Evolutionary conservation across 1,140 invertebrate genomes (phyloP).

Genomic region (Caenorhabditis latens): DNA sequence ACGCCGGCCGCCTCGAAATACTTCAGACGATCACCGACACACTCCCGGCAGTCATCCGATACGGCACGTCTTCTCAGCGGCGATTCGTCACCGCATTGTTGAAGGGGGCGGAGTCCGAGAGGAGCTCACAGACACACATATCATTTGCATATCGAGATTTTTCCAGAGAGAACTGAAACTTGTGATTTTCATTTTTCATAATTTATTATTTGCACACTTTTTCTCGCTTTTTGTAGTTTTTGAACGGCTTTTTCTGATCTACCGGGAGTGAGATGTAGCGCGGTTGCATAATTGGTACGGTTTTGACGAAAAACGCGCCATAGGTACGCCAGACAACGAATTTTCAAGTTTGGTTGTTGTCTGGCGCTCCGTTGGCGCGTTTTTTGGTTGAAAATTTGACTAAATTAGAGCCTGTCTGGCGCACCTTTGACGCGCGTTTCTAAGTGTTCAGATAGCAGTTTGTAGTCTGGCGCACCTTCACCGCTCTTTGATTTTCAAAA

Average conservation of each 20-base stretch:
- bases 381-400: too few species aligned
- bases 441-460: too few species aligned
- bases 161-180: neutral
- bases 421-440: too few species aligned
- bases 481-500: too few species aligned
- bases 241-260: neutral
- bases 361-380: too few species aligned
- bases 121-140: neutral
- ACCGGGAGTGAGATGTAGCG: too few species aligned
- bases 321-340: too few species aligned
- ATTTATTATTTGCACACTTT: constrained; percentile 4
- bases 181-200: constrained; percentile 35
- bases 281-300: too few species aligned
- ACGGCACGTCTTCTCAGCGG: constrained; percentile 51
- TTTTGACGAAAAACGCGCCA: too few species aligned
- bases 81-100: constrained; percentile 45
- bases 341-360: too few species aligned
- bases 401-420: too few species aligned
- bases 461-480: too few species aligned
- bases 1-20: constrained; percentile 33
- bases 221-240: neutral
- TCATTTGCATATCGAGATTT: neutral
- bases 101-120: neutral
- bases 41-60: constrained; percentile 60
- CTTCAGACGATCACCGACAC: constrained; percentile 49